These are phyloP conservation scores for Hippolais icterina DNA, from an alignment of 2,113 vertebrate species.

Conservation along the genomic window DNA sequence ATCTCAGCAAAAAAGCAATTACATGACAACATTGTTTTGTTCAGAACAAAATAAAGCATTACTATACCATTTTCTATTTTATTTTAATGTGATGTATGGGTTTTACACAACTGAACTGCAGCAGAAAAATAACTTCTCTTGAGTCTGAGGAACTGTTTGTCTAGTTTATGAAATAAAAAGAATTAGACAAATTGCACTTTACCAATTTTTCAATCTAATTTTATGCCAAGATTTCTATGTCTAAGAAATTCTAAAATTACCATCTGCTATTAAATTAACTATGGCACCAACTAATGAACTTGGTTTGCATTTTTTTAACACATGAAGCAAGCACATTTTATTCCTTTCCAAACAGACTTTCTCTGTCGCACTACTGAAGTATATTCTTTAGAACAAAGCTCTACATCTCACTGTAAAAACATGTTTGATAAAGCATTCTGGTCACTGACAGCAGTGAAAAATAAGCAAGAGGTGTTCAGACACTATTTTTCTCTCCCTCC, in stretches of 20 bases:
- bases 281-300: neutral
- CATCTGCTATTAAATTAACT: slow-evolving; percentile 26
- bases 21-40: neutral
- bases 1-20: slow-evolving; percentile 21
- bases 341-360: neutral
- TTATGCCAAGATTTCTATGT: neutral
- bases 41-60: neutral
- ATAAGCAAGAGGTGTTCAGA: neutral
- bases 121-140: slow-evolving; percentile 9
- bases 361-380: neutral
- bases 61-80: neutral
- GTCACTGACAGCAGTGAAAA: neutral
- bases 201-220: neutral
- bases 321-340: neutral
- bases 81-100: neutral
- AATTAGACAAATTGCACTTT: neutral
- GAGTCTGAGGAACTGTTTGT: slow-evolving; percentile 8
- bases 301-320: neutral
- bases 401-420: neutral
- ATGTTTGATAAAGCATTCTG: neutral
- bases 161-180: neutral
- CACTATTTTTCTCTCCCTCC: neutral
- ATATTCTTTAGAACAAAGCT: neutral
- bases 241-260: neutral
- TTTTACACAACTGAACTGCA: neutral